phyloP scores from a whole-genome alignment of 2,797 vertebrate genomes.

The Sylvilagus floridanus region DNA sequence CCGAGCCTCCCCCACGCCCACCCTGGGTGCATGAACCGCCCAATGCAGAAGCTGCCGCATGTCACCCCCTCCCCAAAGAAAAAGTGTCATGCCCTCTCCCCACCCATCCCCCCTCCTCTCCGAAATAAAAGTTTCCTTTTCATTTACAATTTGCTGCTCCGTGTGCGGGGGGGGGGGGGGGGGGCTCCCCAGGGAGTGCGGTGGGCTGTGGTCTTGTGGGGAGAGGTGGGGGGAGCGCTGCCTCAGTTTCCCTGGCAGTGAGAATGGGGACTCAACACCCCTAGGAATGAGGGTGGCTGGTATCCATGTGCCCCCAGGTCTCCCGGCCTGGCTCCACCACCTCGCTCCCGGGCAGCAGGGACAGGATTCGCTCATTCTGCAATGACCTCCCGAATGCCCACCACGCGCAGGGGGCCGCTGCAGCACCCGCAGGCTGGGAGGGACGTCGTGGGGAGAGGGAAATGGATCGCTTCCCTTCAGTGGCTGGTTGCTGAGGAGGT shows the following conservation, averaged over 20 bases:
- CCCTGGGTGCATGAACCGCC: constrained; percentile 84
- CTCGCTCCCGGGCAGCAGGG: background rate
- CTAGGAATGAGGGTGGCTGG: background rate
- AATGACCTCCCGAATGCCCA: background rate
- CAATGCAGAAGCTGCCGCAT: constrained; percentile 83
- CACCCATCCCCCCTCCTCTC: constrained; percentile 50
- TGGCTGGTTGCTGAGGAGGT: no score
- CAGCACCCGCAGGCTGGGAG: no score
- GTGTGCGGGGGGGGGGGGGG: background rate
- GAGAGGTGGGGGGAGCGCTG: background rate
- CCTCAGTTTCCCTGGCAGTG: background rate
- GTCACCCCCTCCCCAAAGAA: constrained; percentile 71
- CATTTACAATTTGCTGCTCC: constrained; percentile 71
- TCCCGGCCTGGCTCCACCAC: background rate
- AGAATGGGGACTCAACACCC: background rate
- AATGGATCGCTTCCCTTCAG: background rate
- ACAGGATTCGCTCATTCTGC: background rate
- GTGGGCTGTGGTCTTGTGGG: no score
- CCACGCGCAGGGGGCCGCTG: no score
- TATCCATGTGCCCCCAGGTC: background rate
- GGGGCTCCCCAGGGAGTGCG: background rate
- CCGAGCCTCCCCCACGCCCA: constrained; percentile 81
- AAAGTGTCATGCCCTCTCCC: constrained; percentile 78
- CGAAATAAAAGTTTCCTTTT: constrained; percentile 84
- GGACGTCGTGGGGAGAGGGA: background rate